phyloP scores from a whole-genome alignment of 2,797 vertebrate genomes.

The Nyctibius grandis region DNA sequence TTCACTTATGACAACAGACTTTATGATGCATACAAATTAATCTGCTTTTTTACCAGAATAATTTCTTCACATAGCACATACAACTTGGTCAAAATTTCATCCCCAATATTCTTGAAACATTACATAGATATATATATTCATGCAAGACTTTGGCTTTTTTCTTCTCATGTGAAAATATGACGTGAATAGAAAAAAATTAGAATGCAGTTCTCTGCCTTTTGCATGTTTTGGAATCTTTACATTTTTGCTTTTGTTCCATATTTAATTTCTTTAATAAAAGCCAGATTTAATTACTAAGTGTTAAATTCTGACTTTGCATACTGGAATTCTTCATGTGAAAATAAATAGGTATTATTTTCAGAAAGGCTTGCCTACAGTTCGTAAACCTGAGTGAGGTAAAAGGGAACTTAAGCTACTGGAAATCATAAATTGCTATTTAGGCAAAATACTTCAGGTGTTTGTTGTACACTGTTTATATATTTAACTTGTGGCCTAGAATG shows the following conservation, averaged over 20 bases:
- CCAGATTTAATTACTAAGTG: not conserved
- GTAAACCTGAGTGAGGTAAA: not conserved
- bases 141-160: not conserved
- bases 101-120: not conserved
- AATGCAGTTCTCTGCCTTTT: not conserved
- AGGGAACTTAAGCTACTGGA: not conserved
- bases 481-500: not conserved
- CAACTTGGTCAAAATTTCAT: not conserved
- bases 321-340: not conserved
- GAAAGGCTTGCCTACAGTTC: not conserved
- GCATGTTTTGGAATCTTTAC: not conserved
- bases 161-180: not conserved
- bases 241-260: not conserved
- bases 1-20: constrained; percentile 20
- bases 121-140: not conserved
- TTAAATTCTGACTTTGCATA: not conserved
- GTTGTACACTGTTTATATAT: not conserved
- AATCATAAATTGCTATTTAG: not conserved
- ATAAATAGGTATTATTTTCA: not conserved
- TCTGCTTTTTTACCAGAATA: not conserved
- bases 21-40: not conserved
- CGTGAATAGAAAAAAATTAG: not conserved
- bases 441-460: not conserved
- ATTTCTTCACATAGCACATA: not conserved
- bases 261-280: not conserved